Percentiles rank a stretch among this genome's conserved stretches.
Conservation (phyloP, 2,113 vertebrate genomes). For the Gila orcuttii region DNA sequence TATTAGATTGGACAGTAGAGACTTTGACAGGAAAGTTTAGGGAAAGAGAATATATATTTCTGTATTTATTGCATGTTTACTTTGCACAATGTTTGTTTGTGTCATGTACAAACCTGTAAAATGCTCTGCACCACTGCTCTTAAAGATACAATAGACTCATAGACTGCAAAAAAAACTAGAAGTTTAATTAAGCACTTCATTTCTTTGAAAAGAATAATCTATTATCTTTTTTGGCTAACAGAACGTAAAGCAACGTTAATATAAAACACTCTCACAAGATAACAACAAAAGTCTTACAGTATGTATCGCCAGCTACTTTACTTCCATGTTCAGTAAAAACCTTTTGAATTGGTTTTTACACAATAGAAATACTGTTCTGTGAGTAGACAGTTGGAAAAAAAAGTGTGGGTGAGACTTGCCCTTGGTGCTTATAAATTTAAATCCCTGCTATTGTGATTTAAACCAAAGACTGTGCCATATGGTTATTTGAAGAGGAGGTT, state of each 20-base stretch:
- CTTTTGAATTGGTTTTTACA: neutral
- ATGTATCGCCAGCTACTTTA: neutral
- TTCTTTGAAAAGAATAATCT: neutral
- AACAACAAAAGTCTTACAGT: neutral
- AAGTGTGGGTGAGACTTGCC: neutral
- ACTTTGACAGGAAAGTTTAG: neutral
- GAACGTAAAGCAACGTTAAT: neutral
- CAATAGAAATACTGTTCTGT: neutral
- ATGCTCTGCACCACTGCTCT: neutral
- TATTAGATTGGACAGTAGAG: neutral
- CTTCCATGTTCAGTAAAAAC: neutral
- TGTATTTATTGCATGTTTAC: neutral
- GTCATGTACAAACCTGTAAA: neutral
- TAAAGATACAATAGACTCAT: neutral
- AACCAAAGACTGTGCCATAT: constrained; percentile 22
- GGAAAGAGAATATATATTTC: neutral
- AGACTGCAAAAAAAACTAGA: neutral
- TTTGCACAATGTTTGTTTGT: neutral
- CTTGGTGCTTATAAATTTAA: neutral
- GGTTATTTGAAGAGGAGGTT: constrained; percentile 34
- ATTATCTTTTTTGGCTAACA: neutral
- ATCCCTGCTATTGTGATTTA: constrained; percentile 27
- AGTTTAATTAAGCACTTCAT: neutral
- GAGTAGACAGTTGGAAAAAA: neutral
- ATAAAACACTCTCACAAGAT: neutral